A percentile compares a stretch with the other conserved stretches of the same genome.
Conservation (phyloP, 1,140 invertebrate genomes). For the Euura lappo region DNA sequence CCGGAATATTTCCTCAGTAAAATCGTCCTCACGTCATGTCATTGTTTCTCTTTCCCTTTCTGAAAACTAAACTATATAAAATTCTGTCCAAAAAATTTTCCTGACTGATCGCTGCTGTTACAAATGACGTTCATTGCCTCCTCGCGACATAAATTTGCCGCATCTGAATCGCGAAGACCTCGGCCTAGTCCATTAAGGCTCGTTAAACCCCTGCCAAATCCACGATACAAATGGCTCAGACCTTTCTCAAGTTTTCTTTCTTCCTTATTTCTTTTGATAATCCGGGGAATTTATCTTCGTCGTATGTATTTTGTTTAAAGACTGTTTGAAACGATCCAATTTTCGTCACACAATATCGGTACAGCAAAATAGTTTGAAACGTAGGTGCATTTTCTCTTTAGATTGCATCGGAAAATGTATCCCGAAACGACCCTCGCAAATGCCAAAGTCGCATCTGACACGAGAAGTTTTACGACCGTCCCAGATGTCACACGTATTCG, state of each 20-base stretch:
- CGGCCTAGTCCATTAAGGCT: background rate
- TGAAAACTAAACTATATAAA: background rate
- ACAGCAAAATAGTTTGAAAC: background rate
- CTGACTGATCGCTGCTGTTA: background rate
- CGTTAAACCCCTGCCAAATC: background rate
- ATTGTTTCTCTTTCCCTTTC: conserved; percentile 1
- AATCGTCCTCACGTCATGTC: background rate
- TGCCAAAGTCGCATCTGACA: background rate
- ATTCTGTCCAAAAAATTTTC: background rate
- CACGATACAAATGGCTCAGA: background rate
- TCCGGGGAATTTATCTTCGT: background rate
- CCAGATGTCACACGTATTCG: background rate
- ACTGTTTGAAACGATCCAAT: no score
- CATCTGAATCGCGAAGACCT: background rate
- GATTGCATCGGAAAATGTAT: background rate
- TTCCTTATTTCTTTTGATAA: background rate
- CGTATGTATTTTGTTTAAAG: background rate
- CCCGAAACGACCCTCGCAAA: background rate
- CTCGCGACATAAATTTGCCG: background rate
- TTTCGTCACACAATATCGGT: background rate
- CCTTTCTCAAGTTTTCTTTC: background rate
- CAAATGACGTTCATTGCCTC: background rate
- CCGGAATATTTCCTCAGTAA: background rate
- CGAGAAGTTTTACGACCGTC: conserved; percentile 4
- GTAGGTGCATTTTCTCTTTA: background rate